Evolutionary conservation across 2,113 vertebrate genomes (phyloP).

Genomic region (Passer domesticus): DNA sequence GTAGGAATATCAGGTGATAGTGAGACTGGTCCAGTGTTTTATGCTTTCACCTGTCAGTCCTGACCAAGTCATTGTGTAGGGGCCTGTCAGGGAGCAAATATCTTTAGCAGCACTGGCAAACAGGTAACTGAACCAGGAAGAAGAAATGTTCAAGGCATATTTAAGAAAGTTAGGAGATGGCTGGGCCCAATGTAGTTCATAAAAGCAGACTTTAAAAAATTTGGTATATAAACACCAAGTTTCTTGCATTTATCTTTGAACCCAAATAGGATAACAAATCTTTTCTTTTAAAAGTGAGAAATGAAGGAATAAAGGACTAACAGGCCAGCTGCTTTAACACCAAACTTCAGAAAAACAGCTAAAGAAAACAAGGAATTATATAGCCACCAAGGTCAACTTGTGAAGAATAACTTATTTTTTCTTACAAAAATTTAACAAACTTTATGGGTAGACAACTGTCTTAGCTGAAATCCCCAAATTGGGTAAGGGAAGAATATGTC

Average conservation of each 20-base stretch:
- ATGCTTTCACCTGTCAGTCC: neutral
- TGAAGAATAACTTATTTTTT: neutral
- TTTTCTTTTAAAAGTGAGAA: neutral
- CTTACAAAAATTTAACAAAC: neutral
- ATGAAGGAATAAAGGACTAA: neutral
- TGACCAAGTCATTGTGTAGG: neutral
- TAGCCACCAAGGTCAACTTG: neutral
- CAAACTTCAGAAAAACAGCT: neutral
- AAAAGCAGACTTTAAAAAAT: neutral
- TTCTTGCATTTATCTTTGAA: neutral
- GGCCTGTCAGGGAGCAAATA: neutral
- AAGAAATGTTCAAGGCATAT: neutral
- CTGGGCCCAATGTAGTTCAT: neutral
- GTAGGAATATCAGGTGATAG: neutral
- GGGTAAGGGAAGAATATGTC: neutral
- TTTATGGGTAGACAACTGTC: neutral
- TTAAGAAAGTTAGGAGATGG: neutral
- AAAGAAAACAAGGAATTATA: neutral
- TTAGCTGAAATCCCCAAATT: neutral
- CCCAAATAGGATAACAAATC: neutral
- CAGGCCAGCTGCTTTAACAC: neutral
- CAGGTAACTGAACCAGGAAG: neutral
- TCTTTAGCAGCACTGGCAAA: neutral
- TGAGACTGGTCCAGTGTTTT: neutral
- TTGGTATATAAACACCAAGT: neutral